Evolutionary conservation across 2,888 invertebrate genomes (phyloP), one percentile per base, ranked within the genome.

Genomic region (Furcula furcula): DNA sequence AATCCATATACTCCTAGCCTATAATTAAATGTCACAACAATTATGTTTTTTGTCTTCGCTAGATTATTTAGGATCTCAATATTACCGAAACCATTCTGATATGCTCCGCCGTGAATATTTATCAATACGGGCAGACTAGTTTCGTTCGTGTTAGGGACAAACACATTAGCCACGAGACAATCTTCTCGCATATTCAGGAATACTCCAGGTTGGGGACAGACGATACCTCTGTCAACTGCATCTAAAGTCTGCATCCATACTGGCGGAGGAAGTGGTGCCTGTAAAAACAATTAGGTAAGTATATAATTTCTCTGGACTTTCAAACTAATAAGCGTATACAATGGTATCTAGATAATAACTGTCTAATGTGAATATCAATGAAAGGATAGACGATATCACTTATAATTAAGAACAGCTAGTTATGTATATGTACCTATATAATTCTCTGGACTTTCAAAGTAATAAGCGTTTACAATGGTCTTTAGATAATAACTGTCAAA

Each of bases 81-180:
- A 36, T 71, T 56, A 0, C 82, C 77, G 20, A 36, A 62, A 2
- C 85, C 87, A 1, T 63, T 22, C 47, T 75, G 59, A 36, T 69
- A 87, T 2, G 66, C 82, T 5, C 88, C 89, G 9, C 86, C 86
- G 29, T 89, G 89, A 1, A 89, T 58, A 28, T 67, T 57, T 6
- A 88, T 76, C 15, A 87, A 41, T 0, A 89, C 89, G 2, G 88
- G 76, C 2, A 76, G 39, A 12, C 66, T 58, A 2, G 31, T 54
- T 16, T 55, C 50, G 20, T 44, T 32, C 16, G 67, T 71, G 18
- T 71, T 59, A 2, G 80, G 77, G 0, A 73, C 68, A 27, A 64
- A 79, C 3, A 85, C 60, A 43, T 74, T 23, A 10, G 12, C 23
- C 2, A 23, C 23, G 12, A 23, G 23, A 12, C 23, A 23, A 5